Percentiles rank a stretch among this genome's conserved stretches.
These are phyloP conservation scores for Clusia tigrina DNA, from an alignment of 2,888 invertebrate species.

Conservation along the genomic window DNA sequence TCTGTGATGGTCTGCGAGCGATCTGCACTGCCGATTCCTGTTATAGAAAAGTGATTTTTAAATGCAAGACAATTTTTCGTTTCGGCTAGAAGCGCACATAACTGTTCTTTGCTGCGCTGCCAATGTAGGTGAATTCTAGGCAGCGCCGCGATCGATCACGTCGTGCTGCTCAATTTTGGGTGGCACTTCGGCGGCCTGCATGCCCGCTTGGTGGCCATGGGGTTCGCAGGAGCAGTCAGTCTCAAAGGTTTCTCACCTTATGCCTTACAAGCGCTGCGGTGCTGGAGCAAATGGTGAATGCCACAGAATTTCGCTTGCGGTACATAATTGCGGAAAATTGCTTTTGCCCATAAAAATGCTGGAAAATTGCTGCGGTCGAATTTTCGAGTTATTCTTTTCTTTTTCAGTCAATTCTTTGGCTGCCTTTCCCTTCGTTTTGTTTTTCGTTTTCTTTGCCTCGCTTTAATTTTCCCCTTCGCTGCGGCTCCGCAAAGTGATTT, in stretches of 20 bases:
- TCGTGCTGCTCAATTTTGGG: background rate
- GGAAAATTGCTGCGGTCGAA: slow-evolving; percentile 1
- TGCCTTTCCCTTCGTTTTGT: too few species aligned
- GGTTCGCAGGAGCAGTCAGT: too few species aligned
- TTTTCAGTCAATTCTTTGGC: too few species aligned
- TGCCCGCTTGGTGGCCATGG: background rate
- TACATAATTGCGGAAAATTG: slow-evolving; percentile 1
- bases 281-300: background rate
- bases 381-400: too few species aligned
- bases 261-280: slow-evolving; percentile 3
- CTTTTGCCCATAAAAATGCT: background rate
- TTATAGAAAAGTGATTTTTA: slow-evolving; percentile 27
- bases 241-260: slow-evolving; percentile 26
- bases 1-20: too few species aligned
- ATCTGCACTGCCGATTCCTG: background rate
- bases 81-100: slow-evolving; percentile 1
- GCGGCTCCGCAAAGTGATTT: too few species aligned
- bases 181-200: background rate
- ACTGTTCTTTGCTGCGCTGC: slow-evolving; percentile 14
- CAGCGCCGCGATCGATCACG: too few species aligned
- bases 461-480: background rate
- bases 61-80: slow-evolving; percentile 12
- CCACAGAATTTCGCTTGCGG: background rate
- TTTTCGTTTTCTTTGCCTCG: background rate
- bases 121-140: slow-evolving; percentile 19